phyloP scores from a whole-genome alignment of 2,797 vertebrate genomes.

The Orestias chungarensis region DNA sequence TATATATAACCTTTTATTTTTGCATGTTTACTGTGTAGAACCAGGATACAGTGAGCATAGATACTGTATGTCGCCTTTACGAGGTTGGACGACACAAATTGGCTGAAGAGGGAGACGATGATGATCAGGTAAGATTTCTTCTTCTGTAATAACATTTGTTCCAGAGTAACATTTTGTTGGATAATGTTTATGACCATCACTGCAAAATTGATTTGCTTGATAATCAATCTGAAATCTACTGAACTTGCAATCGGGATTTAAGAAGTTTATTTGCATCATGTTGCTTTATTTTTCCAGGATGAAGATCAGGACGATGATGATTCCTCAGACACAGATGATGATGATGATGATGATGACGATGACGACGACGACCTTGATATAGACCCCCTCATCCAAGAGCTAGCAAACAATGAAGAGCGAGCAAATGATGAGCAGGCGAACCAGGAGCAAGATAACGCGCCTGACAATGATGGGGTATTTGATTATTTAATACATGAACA shows the following conservation, averaged over 20 bases:
- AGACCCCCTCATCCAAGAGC: conserved; percentile 86
- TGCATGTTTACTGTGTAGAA: conserved; percentile 78
- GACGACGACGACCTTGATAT: conserved; percentile 91
- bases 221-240: neutral
- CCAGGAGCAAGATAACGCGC: conserved; percentile 83
- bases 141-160: too few relatives aligned
- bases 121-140: conserved; percentile 86
- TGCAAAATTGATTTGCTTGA: neutral
- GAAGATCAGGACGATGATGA: conserved; percentile 84
- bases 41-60: conserved; percentile 92
- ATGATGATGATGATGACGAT: conserved; percentile 68
- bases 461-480: conserved; percentile 84
- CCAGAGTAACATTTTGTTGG: too few relatives aligned
- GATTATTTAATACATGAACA: neutral
- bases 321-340: conserved; percentile 53
- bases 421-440: conserved; percentile 85
- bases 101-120: conserved; percentile 94
- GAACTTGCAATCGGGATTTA: neutral
- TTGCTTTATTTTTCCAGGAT: conserved; percentile 61
- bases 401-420: conserved; percentile 84
- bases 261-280: neutral
- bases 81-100: conserved; percentile 95
- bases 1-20: neutral
- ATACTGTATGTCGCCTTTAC: conserved; percentile 96
- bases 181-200: too few relatives aligned